Conservation (phyloP, 1,140 invertebrate species). For the Melipona quadrifasciata region DNA sequence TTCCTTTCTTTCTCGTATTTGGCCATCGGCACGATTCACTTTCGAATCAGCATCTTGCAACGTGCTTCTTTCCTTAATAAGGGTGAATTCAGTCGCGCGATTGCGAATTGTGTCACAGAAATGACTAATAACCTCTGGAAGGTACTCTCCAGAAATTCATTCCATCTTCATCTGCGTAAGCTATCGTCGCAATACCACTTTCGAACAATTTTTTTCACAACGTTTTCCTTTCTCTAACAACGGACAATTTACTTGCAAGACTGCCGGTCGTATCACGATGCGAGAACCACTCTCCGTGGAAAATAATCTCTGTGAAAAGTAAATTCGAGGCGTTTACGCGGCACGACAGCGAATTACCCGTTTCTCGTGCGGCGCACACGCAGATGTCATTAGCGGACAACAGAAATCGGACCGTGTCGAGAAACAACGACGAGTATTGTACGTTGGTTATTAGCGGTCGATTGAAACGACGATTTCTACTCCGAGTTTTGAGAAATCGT, state of each 20-base stretch:
- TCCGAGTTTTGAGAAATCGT: background rate
- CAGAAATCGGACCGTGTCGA: background rate
- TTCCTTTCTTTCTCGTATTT: background rate
- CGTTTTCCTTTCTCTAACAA: background rate
- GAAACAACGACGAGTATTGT: too few species aligned
- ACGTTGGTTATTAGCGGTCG: background rate
- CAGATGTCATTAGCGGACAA: background rate
- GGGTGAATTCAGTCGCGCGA: background rate
- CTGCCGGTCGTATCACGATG: background rate
- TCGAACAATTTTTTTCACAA: background rate
- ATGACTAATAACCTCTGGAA: background rate
- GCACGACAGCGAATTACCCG: background rate
- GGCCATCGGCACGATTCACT: too few species aligned
- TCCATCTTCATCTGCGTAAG: too few species aligned
- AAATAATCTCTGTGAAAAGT: constrained; percentile 1
- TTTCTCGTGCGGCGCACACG: background rate
- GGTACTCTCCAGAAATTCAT: background rate
- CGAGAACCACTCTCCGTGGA: too few species aligned
- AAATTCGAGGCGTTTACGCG: background rate
- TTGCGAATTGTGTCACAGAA: background rate
- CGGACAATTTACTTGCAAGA: background rate
- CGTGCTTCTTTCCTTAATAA: background rate
- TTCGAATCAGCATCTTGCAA: background rate
- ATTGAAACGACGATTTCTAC: background rate
- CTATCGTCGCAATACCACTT: background rate